Percentiles rank a stretch among this genome's conserved stretches.
phyloP scores from a whole-genome alignment of 2,888 invertebrate species.

The Allophyes oxyacanthae region DNA sequence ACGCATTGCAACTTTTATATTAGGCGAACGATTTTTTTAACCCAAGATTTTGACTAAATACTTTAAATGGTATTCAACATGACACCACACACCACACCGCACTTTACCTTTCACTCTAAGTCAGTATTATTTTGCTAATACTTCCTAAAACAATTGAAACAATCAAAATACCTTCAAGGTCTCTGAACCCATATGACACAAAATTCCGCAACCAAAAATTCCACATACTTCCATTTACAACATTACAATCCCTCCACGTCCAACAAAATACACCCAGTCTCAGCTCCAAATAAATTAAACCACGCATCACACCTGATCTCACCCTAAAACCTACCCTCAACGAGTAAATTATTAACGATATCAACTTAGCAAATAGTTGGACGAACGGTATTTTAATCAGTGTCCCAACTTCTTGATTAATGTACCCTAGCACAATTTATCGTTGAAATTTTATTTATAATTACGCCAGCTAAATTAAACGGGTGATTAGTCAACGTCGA shows the following conservation, averaged over 20 bases:
- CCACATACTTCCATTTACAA: conserved; percentile 17
- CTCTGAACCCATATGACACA: neutral
- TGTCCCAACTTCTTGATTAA: conserved; percentile 90
- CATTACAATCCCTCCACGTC: conserved; percentile 35
- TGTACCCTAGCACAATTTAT: conserved; percentile 86
- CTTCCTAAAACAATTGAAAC: too few relatives aligned
- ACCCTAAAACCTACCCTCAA: conserved; percentile 71
- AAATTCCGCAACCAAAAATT: neutral
- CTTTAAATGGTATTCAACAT: too few relatives aligned
- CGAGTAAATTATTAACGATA: conserved; percentile 88
- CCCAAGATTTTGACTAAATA: too few relatives aligned
- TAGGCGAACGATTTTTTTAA: too few relatives aligned
- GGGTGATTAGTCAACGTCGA: conserved; percentile 87
- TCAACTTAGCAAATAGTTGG: conserved; percentile 87
- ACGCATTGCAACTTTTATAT: too few relatives aligned
- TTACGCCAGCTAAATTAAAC: conserved; percentile 87
- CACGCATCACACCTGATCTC: conserved; percentile 78
- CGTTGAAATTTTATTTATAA: conserved; percentile 89
- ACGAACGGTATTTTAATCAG: conserved; percentile 89
- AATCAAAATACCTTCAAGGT: neutral
- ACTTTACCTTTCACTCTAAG: too few relatives aligned
- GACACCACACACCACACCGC: too few relatives aligned
- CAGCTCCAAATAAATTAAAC: conserved; percentile 59
- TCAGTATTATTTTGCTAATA: too few relatives aligned
- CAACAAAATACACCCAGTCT: conserved; percentile 34